Conservation (phyloP, 2,797 vertebrate genomes). For the Thamnophis elegans region DNA sequence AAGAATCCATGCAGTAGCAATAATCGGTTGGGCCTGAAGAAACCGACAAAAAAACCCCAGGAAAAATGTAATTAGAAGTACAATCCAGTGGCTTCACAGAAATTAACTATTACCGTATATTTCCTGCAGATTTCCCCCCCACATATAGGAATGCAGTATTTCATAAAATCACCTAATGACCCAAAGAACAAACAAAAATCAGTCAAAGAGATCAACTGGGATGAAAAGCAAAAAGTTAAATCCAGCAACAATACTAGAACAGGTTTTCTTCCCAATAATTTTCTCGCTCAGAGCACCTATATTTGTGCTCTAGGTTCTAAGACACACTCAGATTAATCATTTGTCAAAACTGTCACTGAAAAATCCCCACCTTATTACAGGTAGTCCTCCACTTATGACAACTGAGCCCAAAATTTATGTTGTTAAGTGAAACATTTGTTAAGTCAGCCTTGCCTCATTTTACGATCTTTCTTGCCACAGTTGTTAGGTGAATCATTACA, state of each 20-base stretch:
- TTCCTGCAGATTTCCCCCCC: background rate
- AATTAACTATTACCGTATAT: background rate
- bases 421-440: background rate
- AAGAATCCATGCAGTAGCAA: constrained; percentile 80
- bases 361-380: background rate
- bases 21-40: constrained; percentile 77
- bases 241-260: background rate
- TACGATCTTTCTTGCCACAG: too few relatives aligned
- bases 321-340: background rate
- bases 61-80: background rate
- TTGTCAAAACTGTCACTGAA: background rate
- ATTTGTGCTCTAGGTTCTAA: background rate
- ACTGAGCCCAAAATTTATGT: background rate
- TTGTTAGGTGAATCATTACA: background rate
- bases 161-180: background rate
- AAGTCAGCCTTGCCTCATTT: background rate
- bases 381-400: too few relatives aligned
- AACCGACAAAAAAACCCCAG: constrained; percentile 33
- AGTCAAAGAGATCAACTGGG: background rate
- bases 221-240: background rate
- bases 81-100: background rate
- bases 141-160: background rate
- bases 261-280: background rate
- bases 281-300: background rate
- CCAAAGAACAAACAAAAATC: background rate